Conservation (phyloP, 2,888 invertebrate genomes). For the Nineta flava region DNA sequence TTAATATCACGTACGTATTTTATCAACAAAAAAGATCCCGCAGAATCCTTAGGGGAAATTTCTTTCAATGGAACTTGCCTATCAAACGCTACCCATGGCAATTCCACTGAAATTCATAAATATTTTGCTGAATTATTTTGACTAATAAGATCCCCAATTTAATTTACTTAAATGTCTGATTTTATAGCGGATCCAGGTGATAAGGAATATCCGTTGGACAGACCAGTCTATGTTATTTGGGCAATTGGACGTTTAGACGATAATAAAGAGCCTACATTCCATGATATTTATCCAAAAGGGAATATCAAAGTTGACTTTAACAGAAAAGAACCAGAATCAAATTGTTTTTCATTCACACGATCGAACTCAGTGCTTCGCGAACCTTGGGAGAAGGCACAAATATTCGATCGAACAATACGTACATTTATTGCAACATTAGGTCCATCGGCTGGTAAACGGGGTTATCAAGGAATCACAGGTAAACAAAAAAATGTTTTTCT, state of each 20-base stretch:
- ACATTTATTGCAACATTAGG: constrained; percentile 71
- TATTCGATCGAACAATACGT: constrained; percentile 52
- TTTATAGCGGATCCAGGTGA: constrained; percentile 61
- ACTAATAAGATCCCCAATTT: too few species aligned
- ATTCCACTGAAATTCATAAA: too few species aligned
- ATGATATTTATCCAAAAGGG: constrained; percentile 59
- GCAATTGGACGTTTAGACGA: constrained; percentile 66
- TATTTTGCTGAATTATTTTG: too few species aligned
- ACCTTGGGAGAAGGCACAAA: constrained; percentile 45
- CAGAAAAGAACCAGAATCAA: constrained; percentile 44
- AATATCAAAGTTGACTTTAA: constrained; percentile 51
- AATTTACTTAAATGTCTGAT: too few species aligned
- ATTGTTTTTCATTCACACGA: constrained; percentile 58
- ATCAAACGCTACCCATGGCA: too few species aligned
- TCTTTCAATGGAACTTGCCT: too few species aligned
- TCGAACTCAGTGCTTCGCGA: constrained; percentile 22
- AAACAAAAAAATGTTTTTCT: constrained; percentile 12
- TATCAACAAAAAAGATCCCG: constrained; percentile 1
- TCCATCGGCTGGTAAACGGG: constrained; percentile 65
- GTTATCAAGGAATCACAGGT: constrained; percentile 59
- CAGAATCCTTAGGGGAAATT: too few species aligned
- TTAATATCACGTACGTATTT: constrained; percentile 50
- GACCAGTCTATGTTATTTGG: constrained; percentile 56
- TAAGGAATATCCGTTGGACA: constrained; percentile 49
- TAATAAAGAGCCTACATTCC: constrained; percentile 66